phyloP scores from a whole-genome alignment of 2,888 invertebrate species.

The Adineta ricciae region DNA sequence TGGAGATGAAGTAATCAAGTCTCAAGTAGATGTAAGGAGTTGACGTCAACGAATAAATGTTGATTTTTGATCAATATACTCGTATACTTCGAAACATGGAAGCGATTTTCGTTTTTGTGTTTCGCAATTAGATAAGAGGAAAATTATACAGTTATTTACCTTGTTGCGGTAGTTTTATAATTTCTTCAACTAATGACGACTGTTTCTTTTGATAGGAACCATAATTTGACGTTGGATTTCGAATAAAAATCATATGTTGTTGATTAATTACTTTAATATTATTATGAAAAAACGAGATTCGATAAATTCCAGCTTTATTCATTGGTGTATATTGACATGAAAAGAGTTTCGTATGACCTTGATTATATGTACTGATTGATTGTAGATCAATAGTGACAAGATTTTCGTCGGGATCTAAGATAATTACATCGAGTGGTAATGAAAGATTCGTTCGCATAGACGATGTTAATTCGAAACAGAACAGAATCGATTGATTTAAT shows the following conservation, averaged over 20 bases:
- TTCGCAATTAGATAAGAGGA: background rate
- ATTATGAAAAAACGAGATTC: background rate
- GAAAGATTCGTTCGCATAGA: background rate
- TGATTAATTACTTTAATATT: background rate
- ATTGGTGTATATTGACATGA: background rate
- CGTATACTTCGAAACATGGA: background rate
- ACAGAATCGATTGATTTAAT: background rate
- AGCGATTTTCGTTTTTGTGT: background rate
- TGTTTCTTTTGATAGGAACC: background rate
- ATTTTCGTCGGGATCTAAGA: background rate
- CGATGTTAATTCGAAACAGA: constrained; percentile 11
- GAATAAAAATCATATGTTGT: background rate
- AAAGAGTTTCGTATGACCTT: background rate
- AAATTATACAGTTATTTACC: background rate
- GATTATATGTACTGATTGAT: background rate
- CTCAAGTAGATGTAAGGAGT: background rate
- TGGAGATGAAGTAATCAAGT: background rate
- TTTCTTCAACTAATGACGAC: background rate
- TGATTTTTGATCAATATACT: background rate
- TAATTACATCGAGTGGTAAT: background rate
- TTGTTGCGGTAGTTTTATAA: background rate
- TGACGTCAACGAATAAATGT: background rate
- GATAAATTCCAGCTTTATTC: background rate
- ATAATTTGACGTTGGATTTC: background rate
- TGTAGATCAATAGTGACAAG: background rate